A percentile compares a stretch with the other conserved stretches of the same genome.
These are phyloP conservation scores for Drosophila trapezifrons DNA, from an alignment of 1,140 invertebrate species.

Conservation along the genomic window DNA sequence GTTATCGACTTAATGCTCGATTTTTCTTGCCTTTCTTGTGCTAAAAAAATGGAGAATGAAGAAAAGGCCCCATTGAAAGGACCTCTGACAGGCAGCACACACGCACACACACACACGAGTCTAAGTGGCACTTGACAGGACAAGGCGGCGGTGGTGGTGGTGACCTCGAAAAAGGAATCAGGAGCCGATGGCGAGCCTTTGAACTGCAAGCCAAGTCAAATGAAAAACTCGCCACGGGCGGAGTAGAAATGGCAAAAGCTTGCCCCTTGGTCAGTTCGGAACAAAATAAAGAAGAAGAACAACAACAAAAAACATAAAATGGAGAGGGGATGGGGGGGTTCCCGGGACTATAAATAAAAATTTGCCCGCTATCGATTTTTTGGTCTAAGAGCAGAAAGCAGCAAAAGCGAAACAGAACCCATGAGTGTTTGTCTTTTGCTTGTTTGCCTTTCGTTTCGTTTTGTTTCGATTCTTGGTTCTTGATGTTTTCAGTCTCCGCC, in stretches of 20 bases:
- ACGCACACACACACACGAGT: slow-evolving; percentile 28
- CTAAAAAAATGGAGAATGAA: slow-evolving; percentile 30
- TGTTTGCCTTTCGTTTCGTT: slow-evolving; percentile 61
- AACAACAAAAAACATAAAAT: not conserved
- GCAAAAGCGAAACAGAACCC: slow-evolving; percentile 42
- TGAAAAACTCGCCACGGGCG: slow-evolving; percentile 64
- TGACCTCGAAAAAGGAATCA: slow-evolving; percentile 64
- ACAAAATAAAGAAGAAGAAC: slow-evolving; percentile 19
- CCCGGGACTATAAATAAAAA: slow-evolving; percentile 76
- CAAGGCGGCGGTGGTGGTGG: slow-evolving; percentile 41
- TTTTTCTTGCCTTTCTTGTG: slow-evolving; percentile 54
- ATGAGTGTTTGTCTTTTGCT: slow-evolving; percentile 74
- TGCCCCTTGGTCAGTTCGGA: slow-evolving; percentile 37
- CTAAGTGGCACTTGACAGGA: slow-evolving; percentile 69
- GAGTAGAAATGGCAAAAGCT: slow-evolving; percentile 72
- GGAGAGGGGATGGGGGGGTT: not conserved
- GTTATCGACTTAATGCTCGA: slow-evolving; percentile 78
- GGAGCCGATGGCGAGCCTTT: slow-evolving; percentile 55
- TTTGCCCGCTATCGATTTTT: slow-evolving; percentile 69
- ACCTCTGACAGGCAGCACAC: slow-evolving; percentile 54
- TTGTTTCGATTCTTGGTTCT: slow-evolving; percentile 41
- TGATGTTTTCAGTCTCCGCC: slow-evolving; percentile 22
- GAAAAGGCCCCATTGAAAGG: slow-evolving; percentile 67
- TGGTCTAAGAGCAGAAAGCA: slow-evolving; percentile 26
- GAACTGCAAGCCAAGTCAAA: slow-evolving; percentile 80